These are phyloP conservation scores for Polyergus mexicanus DNA, from an alignment of 1,140 invertebrate species.

Conservation along the genomic window DNA sequence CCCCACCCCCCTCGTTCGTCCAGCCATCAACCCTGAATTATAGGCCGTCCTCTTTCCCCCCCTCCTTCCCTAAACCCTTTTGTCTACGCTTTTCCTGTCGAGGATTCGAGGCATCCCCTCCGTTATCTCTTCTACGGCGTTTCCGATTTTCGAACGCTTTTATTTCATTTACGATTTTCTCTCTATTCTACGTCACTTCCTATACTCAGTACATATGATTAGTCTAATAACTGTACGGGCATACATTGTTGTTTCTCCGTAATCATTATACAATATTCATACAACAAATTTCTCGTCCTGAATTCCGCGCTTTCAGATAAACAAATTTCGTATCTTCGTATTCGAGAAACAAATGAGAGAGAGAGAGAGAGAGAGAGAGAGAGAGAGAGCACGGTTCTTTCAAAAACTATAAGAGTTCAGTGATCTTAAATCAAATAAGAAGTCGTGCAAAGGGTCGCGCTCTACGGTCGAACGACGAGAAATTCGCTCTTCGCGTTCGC, in stretches of 20 bases:
- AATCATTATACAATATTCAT: background rate
- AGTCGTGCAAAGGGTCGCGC: conserved; percentile 55
- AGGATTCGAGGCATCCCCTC: conserved; percentile 74
- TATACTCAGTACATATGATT: conserved; percentile 1
- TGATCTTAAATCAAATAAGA: conserved; percentile 66
- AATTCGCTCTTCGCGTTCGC: conserved; percentile 45
- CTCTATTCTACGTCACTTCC: conserved; percentile 29
- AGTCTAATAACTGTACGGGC: background rate
- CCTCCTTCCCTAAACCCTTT: conserved; percentile 81
- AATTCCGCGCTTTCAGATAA: conserved; percentile 56
- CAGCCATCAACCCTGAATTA: conserved; percentile 86
- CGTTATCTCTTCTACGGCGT: background rate
- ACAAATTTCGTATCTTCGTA: conserved; percentile 44
- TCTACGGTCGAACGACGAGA: conserved; percentile 44
- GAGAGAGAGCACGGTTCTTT: conserved; percentile 12
- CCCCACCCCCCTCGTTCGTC: conserved; percentile 75
- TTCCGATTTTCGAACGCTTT: conserved; percentile 73
- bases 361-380: background rate
- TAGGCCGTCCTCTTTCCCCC: conserved; percentile 77
- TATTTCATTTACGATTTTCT: conserved; percentile 68
- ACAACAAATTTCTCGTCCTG: conserved; percentile 15
- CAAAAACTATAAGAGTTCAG: conserved; percentile 47
- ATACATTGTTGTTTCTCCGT: background rate
- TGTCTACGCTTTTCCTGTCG: conserved; percentile 85
- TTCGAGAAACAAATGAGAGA: background rate